These are phyloP conservation scores for Eulacestoma nigropectus DNA, from an alignment of 2,113 vertebrate genomes.

Conservation along the genomic window DNA sequence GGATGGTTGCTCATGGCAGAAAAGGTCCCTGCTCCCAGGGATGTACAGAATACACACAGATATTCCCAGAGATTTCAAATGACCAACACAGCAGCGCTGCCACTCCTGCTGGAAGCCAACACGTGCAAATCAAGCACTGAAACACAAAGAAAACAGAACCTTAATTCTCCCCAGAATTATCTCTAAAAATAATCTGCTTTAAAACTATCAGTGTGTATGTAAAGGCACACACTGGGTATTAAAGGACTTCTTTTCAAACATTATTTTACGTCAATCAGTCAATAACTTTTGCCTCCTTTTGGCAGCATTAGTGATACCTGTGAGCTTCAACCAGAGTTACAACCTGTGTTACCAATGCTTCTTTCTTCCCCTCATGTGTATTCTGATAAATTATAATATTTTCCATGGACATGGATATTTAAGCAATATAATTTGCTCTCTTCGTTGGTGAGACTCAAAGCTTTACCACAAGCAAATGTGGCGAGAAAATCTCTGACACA, in stretches of 20 bases:
- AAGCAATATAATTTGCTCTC: background rate
- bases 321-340: background rate
- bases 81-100: fast-evolving
- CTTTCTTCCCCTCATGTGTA: background rate
- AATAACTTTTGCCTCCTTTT: background rate
- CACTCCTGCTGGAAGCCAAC: background rate
- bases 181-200: background rate
- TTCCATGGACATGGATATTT: background rate
- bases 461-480: background rate
- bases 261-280: background rate
- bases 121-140: background rate
- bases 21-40: background rate
- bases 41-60: fast-evolving
- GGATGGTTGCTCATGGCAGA: background rate
- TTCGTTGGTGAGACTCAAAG: background rate
- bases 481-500: background rate
- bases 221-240: background rate
- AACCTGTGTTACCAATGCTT: background rate
- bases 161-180: background rate
- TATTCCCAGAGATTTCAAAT: background rate
- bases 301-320: background rate
- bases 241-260: background rate
- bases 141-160: background rate
- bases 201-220: background rate
- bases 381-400: background rate